Base-by-base conservation (phyloP, 1,140 invertebrate genomes). In the Bombus sibiricus region DNA sequence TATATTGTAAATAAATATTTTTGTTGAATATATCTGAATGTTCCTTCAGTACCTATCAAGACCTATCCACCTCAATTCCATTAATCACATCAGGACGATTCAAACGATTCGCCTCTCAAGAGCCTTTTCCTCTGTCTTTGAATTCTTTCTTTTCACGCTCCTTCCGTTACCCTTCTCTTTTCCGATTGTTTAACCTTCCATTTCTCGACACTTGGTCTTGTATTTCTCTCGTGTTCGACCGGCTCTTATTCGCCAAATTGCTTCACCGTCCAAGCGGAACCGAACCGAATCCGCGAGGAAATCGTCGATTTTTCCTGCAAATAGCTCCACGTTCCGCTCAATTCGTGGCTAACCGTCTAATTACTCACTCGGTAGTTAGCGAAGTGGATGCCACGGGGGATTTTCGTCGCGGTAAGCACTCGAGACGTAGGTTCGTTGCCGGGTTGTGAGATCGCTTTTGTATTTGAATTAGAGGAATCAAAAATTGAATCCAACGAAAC, bases 381-480 rank as follows among this genome's bases (percentile, higher is more conserved):
- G 25, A 34, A 69, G 34, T 37, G 34, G 18, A 57, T 34, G 32
- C 43, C n/a, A n/a, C n/a, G 10, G 32, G 25, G 18, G 32, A 34
- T 59, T 76, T 32, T 18, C 74, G 22, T 57, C 74, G 74, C n/a
- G 74, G 9, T 3, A 39, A 59, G 28, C 47, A 57, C 47, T 76
- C 53, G 37, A 69, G 41, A 9, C 34, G 73, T 22, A 12, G 10
- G 15, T 37, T 28, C 34, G 32, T 53, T 64, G 32, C 57, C 77
- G 57, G 68, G 59, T 87, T 57, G 41, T 25, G 32, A 82, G 32
- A 64, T 82, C 43, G 47, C 5, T 22, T 53, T 18, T 53, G 18
- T 22, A 22, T 53, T 22, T 53, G 1, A 53, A 22, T 53, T 8
- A 8, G 18, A 53, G 22, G 1, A 53, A 53, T 53, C 18, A 53